Conservation (phyloP, 2,113 vertebrate genomes). For the Vombatus ursinus region DNA sequence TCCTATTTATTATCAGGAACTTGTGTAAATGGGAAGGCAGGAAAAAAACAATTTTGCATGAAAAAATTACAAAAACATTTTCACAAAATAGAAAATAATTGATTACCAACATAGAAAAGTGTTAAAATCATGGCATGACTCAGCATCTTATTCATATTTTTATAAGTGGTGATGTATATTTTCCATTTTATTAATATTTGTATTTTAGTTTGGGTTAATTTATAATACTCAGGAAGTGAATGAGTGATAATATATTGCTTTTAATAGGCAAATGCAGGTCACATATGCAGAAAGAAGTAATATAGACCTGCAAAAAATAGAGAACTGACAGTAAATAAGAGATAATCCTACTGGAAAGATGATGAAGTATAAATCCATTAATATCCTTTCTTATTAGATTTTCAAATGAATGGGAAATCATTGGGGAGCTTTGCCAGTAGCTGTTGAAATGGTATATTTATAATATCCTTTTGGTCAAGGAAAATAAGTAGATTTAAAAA, state of each 20-base stretch:
- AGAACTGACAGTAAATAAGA: conserved; percentile 26
- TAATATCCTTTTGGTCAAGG: conserved; percentile 60
- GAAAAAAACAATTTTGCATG: not conserved
- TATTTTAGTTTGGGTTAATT: not conserved
- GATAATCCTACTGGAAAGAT: conserved; percentile 46
- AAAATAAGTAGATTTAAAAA: conserved; percentile 54
- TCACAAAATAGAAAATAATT: conserved; percentile 15
- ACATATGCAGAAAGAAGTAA: not conserved
- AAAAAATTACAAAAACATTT: not conserved
- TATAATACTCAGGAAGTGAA: not conserved
- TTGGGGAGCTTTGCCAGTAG: conserved; percentile 44
- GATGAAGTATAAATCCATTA: conserved; percentile 58
- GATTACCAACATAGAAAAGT: not conserved
- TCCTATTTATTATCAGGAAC: not conserved
- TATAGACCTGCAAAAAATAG: not conserved
- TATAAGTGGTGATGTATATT: not conserved
- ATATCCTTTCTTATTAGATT: conserved; percentile 64
- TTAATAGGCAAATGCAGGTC: not conserved
- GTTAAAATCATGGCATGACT: not conserved
- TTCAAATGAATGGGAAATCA: conserved; percentile 67
- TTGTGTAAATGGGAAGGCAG: not conserved
- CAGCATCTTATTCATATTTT: not conserved
- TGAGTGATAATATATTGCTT: not conserved
- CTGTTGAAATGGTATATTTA: conserved; percentile 52
- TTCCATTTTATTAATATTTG: not conserved